phyloP scores from a whole-genome alignment of 2,797 vertebrate genomes.

The Kryptopterus vitreolus region DNA sequence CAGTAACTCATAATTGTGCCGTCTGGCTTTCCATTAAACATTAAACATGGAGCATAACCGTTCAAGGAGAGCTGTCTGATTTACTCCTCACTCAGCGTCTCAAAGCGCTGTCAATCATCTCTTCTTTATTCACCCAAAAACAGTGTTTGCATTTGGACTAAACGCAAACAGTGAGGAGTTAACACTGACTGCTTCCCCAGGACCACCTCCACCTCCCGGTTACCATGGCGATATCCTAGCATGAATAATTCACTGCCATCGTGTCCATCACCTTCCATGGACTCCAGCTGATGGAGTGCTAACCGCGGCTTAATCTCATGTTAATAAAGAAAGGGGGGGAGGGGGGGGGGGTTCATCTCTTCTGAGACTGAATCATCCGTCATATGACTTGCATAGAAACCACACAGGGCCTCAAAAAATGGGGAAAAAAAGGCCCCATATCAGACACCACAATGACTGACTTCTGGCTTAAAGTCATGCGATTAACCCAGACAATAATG shows the following conservation, averaged over 20 bases:
- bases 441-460: conserved; percentile 37
- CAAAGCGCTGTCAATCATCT: neutral
- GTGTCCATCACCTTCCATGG: neutral
- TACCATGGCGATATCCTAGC: conserved; percentile 42
- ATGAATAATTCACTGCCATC: conserved; percentile 23
- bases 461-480: neutral
- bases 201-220: conserved; percentile 35
- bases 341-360: conserved; percentile 5
- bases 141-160: neutral
- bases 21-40: neutral
- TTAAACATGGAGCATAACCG: neutral
- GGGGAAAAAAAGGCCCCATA: neutral
- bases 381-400: neutral
- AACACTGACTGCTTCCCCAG: neutral
- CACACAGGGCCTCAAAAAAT: neutral
- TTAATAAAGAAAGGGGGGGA: conserved; percentile 37
- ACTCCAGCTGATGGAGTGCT: conserved; percentile 9
- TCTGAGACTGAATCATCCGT: conserved; percentile 9
- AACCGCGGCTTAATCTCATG: conserved; percentile 20
- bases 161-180: neutral
- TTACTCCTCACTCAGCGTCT: too few species aligned
- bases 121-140: neutral
- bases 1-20: neutral
- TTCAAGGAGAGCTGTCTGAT: neutral
- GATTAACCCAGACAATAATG: neutral